phyloP scores from a whole-genome alignment of 2,888 invertebrate species.

The Pardosa pseudoannulata region DNA sequence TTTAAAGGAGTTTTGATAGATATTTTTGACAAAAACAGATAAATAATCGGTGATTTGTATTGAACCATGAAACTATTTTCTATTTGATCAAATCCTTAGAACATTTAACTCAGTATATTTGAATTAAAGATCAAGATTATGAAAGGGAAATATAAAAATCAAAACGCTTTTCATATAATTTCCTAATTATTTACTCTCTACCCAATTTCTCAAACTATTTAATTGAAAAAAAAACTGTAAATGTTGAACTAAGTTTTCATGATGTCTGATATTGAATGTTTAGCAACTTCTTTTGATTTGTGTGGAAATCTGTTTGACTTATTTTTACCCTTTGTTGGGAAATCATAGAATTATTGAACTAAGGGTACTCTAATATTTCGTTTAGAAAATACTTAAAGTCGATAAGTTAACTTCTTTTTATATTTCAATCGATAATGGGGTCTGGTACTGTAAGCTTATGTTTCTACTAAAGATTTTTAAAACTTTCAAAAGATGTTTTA shows the following conservation, averaged over 20 bases:
- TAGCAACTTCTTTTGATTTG: not conserved
- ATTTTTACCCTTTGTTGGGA: conserved; percentile 30
- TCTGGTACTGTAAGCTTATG: conserved; percentile 48
- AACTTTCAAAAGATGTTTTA: conserved; percentile 56
- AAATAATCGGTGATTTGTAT: too few species aligned
- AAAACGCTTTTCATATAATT: too few species aligned
- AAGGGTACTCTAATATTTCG: conserved; percentile 51
- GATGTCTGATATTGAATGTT: not conserved
- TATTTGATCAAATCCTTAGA: too few species aligned
- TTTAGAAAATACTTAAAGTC: conserved; percentile 52
- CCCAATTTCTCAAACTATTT: too few species aligned
- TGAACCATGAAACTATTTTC: too few species aligned
- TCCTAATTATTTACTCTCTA: too few species aligned
- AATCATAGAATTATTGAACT: conserved; percentile 63
- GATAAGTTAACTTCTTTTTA: conserved; percentile 47
- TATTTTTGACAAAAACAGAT: too few species aligned
- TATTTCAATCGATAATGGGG: conserved; percentile 32
- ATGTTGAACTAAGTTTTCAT: not conserved
- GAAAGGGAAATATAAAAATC: not conserved
- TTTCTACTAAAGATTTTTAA: conserved; percentile 48
- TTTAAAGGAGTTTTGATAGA: too few species aligned
- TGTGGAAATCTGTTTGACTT: conserved; percentile 23
- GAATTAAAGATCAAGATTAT: not conserved
- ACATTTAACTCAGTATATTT: too few species aligned
- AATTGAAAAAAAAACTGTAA: too few species aligned